A percentile compares a stretch with the other conserved stretches of the same genome.
phyloP scores from a whole-genome alignment of 2,888 invertebrate species.

The Campoplex nolae region DNA sequence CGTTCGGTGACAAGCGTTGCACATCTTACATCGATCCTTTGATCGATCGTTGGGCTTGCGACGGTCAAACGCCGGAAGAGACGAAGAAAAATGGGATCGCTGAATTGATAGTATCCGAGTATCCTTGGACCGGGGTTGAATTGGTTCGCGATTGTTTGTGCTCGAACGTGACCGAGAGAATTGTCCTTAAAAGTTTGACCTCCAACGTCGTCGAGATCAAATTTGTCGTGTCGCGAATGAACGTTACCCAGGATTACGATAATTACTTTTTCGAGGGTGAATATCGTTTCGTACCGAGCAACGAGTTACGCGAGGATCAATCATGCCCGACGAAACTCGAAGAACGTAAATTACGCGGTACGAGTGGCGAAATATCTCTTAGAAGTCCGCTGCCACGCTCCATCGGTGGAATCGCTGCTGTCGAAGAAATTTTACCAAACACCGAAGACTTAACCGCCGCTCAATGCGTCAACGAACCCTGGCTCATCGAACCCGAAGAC shows the following conservation, averaged over 20 bases:
- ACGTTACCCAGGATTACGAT: slow-evolving; percentile 92
- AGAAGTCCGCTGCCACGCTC: slow-evolving; percentile 86
- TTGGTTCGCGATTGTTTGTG: slow-evolving; percentile 91
- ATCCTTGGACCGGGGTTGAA: slow-evolving; percentile 86
- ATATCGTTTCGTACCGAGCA: slow-evolving; percentile 88
- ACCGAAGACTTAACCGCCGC: slow-evolving; percentile 80
- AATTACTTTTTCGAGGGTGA: slow-evolving; percentile 92
- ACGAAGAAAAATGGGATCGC: slow-evolving; percentile 72
- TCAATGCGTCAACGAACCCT: slow-evolving; percentile 90
- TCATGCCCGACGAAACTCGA: slow-evolving; percentile 89
- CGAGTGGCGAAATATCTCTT: slow-evolving; percentile 90
- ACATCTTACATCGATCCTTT: slow-evolving; percentile 88
- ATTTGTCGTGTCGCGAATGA: slow-evolving; percentile 92
- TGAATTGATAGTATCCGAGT: slow-evolving; percentile 78
- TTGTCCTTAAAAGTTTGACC: slow-evolving; percentile 89
- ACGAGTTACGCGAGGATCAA: slow-evolving; percentile 84
- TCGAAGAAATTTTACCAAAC: slow-evolving; percentile 73
- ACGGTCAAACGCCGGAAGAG: slow-evolving; percentile 80
- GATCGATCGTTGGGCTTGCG: slow-evolving; percentile 90
- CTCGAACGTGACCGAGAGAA: slow-evolving; percentile 88
- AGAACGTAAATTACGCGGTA: slow-evolving; percentile 88
- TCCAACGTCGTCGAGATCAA: slow-evolving; percentile 90
- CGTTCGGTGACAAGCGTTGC: slow-evolving; percentile 90
- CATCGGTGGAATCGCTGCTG: slow-evolving; percentile 61
- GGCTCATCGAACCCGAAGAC: slow-evolving; percentile 92